Conservation (phyloP, 2,113 vertebrate species). For the Corvus cornix region DNA sequence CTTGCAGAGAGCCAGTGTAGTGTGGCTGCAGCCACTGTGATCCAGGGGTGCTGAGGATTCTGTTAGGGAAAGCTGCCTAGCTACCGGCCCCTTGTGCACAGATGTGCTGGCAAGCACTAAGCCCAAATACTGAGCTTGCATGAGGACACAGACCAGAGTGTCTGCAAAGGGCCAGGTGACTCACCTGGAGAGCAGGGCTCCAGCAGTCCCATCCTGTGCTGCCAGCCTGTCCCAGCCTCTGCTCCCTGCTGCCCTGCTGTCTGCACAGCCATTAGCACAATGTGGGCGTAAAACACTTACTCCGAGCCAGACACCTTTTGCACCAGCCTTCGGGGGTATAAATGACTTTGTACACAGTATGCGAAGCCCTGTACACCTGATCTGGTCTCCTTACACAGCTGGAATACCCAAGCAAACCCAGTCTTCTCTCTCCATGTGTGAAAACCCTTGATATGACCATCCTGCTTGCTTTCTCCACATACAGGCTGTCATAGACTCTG, state of each 20-base stretch:
- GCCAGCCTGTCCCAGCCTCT: not conserved
- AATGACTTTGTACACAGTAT: not conserved
- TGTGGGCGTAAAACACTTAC: not conserved
- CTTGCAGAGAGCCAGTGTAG: fast-evolving
- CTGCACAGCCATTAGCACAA: not conserved
- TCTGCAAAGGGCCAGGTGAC: not conserved
- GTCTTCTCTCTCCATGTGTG: fast-evolving
- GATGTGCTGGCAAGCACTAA: fast-evolving
- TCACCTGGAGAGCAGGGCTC: fast-evolving
- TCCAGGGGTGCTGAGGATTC: not conserved
- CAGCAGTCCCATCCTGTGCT: fast-evolving
- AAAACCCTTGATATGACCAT: not conserved
- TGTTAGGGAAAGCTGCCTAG: not conserved
- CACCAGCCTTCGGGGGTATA: not conserved
- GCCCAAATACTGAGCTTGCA: fast-evolving
- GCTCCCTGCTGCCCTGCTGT: not conserved
- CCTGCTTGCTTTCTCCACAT: not conserved
- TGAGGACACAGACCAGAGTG: not conserved
- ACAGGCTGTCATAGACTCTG: not conserved
- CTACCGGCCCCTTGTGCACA: fast-evolving
- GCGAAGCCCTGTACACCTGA: not conserved
- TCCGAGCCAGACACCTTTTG: not conserved
- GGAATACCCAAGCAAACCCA: not conserved
- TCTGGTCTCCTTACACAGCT: not conserved
- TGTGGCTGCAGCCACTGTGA: not conserved